phyloP scores from a whole-genome alignment of 2,113 vertebrate species.

The Thymallus thymallus region DNA sequence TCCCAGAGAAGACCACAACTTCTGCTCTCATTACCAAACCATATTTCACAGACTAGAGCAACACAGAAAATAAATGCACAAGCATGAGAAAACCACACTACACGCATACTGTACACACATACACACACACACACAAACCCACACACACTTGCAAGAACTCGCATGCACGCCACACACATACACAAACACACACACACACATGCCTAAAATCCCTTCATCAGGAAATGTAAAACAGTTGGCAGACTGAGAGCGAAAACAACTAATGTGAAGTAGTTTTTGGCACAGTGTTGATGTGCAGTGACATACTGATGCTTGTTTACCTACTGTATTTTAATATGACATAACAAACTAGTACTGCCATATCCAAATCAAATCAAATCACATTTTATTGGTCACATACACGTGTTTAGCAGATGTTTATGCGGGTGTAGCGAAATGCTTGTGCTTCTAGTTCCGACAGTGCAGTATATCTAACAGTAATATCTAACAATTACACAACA shows the following conservation, averaged over 20 bases:
- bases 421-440: no score
- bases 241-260: constrained; percentile 8
- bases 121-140: not conserved
- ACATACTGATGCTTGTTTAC: not conserved
- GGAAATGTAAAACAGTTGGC: constrained; percentile 25
- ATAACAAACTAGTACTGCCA: not conserved
- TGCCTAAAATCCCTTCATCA: constrained; percentile 6
- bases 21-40: constrained; percentile 36
- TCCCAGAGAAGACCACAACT: constrained; percentile 28
- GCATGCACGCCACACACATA: not conserved
- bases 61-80: constrained; percentile 11
- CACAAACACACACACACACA: not conserved
- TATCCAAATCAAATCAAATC: no score
- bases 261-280: not conserved
- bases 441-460: no score
- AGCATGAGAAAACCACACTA: not conserved
- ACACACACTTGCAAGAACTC: not conserved
- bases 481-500: no score
- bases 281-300: constrained; percentile 1
- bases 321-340: not conserved
- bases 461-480: no score
- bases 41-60: constrained; percentile 20
- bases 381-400: no score
- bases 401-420: no score
- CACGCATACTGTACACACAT: not conserved